Conservation (phyloP, 1,140 invertebrate genomes). For the Aethina tumida region DNA sequence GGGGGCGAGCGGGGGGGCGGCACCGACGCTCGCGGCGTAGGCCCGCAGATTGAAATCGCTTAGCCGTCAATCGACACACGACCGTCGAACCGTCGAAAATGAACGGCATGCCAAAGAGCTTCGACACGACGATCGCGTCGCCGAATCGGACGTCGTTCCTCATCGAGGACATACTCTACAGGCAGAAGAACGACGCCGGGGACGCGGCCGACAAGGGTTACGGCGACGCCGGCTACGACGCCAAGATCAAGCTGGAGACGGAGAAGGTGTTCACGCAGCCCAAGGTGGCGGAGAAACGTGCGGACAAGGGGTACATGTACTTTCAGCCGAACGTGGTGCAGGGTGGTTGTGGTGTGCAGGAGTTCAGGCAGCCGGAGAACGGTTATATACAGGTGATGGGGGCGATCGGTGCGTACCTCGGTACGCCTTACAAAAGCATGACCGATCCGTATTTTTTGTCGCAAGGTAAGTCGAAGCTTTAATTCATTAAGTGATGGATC, state of each 20-base stretch:
- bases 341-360: slow-evolving; percentile 18
- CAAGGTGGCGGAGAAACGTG: slow-evolving; percentile 15
- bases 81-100: slow-evolving; percentile 6
- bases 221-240: not conserved
- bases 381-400: slow-evolving; percentile 52
- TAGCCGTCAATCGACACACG: slow-evolving; percentile 15
- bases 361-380: slow-evolving; percentile 23
- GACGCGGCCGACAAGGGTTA: not conserved
- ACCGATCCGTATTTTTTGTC: slow-evolving; percentile 55
- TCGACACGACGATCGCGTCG: slow-evolving; percentile 16
- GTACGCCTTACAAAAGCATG: slow-evolving; percentile 52
- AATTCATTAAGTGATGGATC: too few species aligned
- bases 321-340: slow-evolving; percentile 25
- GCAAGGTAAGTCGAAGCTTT: slow-evolving; percentile 53
- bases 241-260: slow-evolving; percentile 5
- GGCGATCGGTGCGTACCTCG: slow-evolving; percentile 46
- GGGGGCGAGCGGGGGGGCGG: slow-evolving; percentile 17
- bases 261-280: slow-evolving; percentile 14
- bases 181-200: slow-evolving; percentile 41
- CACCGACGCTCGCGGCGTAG: slow-evolving; percentile 13
- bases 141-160: slow-evolving; percentile 55
- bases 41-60: slow-evolving; percentile 23
- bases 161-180: slow-evolving; percentile 71
- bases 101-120: slow-evolving; percentile 1
- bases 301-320: slow-evolving; percentile 24